Evolutionary conservation across 2,888 invertebrate species (phyloP).

Genomic region (Mermis nigrescens): DNA sequence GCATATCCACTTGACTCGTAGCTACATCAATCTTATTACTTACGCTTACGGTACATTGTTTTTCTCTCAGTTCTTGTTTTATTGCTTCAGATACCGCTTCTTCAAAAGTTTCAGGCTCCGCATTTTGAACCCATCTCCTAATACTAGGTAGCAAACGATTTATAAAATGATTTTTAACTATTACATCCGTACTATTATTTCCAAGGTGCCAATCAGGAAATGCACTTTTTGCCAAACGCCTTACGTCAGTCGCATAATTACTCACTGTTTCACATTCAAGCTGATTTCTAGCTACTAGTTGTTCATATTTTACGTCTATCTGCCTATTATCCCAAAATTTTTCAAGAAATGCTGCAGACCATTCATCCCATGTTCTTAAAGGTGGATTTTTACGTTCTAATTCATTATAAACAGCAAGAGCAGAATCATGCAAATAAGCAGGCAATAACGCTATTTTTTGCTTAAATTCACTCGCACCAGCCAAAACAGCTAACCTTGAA

Average conservation of each 20-base stretch:
- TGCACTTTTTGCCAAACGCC: not conserved
- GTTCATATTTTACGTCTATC: not conserved
- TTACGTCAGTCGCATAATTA: not conserved
- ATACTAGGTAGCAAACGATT: not conserved
- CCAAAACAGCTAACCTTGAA: no score
- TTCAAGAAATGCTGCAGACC: no score
- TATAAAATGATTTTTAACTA: not conserved
- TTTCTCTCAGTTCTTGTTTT: not conserved
- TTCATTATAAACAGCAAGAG: no score
- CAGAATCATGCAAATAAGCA: no score
- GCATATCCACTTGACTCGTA: no score
- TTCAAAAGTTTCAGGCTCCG: not conserved
- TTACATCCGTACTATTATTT: not conserved
- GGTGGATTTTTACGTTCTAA: no score
- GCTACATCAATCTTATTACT: no score
- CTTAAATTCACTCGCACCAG: no score
- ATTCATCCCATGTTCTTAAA: no score
- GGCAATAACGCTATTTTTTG: no score
- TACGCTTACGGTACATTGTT: not conserved
- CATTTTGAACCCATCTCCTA: not conserved
- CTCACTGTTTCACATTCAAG: not conserved
- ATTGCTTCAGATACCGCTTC: not conserved
- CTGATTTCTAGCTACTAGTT: not conserved
- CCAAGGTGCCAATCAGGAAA: not conserved
- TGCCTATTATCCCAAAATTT: no score